phyloP scores from a whole-genome alignment of 2,113 vertebrate species.

The Menura novaehollandiae region DNA sequence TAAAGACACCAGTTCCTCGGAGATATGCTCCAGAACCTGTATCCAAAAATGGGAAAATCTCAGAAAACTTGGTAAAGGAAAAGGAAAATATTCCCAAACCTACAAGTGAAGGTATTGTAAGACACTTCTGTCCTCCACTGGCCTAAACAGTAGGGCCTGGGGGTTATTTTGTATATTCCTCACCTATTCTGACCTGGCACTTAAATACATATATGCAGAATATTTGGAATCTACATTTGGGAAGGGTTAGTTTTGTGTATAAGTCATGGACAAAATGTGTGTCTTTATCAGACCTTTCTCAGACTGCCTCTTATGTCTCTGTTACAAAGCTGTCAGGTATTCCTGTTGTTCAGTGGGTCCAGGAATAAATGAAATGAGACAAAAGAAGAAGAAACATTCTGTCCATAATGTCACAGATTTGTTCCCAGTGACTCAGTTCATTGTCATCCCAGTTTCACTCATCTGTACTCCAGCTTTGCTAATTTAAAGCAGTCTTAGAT shows the following conservation, averaged over 20 bases:
- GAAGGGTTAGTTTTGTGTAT: neutral
- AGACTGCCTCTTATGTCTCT: neutral
- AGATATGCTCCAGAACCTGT: slow-evolving; percentile 77
- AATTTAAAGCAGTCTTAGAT: neutral
- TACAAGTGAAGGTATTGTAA: slow-evolving; percentile 22
- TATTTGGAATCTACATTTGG: neutral
- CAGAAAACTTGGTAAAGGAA: slow-evolving; percentile 39
- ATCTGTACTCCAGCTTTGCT: neutral
- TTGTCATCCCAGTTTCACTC: neutral
- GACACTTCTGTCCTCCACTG: neutral
- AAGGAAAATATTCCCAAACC: slow-evolving; percentile 64
- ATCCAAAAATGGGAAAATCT: slow-evolving; percentile 63
- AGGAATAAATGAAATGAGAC: neutral
- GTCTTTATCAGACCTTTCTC: neutral
- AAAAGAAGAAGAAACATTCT: neutral
- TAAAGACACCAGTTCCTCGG: slow-evolving; percentile 79
- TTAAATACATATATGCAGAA: neutral
- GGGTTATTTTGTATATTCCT: neutral
- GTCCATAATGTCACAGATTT: neutral
- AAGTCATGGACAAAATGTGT: neutral
- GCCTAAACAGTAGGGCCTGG: neutral
- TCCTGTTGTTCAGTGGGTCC: neutral
- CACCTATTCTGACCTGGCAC: neutral
- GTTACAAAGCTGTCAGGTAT: neutral
- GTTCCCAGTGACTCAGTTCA: neutral